These are phyloP conservation scores for Hylyphantes graminicola DNA, from an alignment of 1,140 invertebrate species.

Conservation along the genomic window DNA sequence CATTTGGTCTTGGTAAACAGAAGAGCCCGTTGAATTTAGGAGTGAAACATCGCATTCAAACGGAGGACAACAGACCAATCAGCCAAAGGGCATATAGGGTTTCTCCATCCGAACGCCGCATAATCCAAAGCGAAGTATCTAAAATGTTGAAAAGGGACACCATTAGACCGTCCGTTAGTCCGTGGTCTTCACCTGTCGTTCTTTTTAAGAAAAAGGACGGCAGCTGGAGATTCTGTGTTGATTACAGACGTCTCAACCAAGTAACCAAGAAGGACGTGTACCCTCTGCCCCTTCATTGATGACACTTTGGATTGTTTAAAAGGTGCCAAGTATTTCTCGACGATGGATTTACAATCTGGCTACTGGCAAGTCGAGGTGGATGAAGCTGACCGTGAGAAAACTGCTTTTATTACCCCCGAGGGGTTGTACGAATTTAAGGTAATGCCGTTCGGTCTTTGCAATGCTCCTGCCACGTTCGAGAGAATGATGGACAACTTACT, in stretches of 20 bases:
- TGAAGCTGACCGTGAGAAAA: slow-evolving; percentile 67
- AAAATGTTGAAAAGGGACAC: background rate
- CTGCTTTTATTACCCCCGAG: slow-evolving; percentile 66
- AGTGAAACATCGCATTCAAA: background rate
- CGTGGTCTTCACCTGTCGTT: slow-evolving; percentile 60
- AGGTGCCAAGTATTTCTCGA: slow-evolving; percentile 65
- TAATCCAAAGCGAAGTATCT: background rate
- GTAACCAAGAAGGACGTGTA: slow-evolving; percentile 1
- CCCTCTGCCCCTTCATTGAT: background rate
- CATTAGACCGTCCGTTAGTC: slow-evolving; percentile 60
- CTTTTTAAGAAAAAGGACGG: slow-evolving; percentile 70
- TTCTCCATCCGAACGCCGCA: background rate
- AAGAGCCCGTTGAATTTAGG: no score
- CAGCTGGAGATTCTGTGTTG: slow-evolving; percentile 69
- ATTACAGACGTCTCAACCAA: slow-evolving; percentile 66
- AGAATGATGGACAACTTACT: slow-evolving; percentile 63
- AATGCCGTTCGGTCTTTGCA: slow-evolving; percentile 67
- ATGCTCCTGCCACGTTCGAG: slow-evolving; percentile 66
- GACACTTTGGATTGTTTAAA: slow-evolving; percentile 44
- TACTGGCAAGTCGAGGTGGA: slow-evolving; percentile 69
- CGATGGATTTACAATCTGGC: slow-evolving; percentile 69
- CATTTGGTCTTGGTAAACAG: no score
- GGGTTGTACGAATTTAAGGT: slow-evolving; percentile 65
- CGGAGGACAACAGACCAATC: no score
- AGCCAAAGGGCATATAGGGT: background rate